A percentile compares a stretch with the other conserved stretches of the same genome.
phyloP scores from a whole-genome alignment of 2,113 vertebrate species.

The Bos indicus region DNA sequence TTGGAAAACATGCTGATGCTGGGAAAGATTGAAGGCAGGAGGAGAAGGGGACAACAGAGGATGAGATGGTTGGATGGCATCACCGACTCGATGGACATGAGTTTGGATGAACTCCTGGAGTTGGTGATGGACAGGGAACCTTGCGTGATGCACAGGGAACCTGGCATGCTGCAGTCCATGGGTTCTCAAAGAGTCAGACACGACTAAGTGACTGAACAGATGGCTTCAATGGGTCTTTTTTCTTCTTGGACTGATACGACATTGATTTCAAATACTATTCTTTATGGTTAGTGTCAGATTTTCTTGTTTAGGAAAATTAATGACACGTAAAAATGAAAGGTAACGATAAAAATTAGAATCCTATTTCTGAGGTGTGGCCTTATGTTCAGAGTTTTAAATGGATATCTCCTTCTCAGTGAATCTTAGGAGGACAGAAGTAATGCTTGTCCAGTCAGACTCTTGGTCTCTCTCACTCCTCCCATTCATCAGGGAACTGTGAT shows the following conservation, averaged over 20 bases:
- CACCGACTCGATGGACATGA: background rate
- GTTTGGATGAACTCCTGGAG: background rate
- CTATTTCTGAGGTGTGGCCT: background rate
- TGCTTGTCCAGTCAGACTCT: background rate
- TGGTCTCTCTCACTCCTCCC: background rate
- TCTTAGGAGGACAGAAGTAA: no score
- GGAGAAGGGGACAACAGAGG: background rate
- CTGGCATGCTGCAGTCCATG: background rate
- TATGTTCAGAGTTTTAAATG: background rate
- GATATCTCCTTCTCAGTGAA: background rate
- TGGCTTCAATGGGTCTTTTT: background rate
- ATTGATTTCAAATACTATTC: background rate
- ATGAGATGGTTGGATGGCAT: background rate
- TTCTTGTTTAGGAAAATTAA: background rate
- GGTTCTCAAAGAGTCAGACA: background rate
- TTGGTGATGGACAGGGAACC: background rate
- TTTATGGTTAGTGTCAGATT: background rate
- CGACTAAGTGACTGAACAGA: background rate
- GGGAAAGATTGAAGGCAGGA: background rate
- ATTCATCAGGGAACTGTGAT: background rate
- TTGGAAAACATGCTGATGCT: rapidly evolving
- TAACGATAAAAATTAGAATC: background rate
- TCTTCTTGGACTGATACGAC: background rate
- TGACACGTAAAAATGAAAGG: background rate
- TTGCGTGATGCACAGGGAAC: background rate